phyloP scores from a whole-genome alignment of 2,888 invertebrate genomes.

The Diplazon laetatorius region DNA sequence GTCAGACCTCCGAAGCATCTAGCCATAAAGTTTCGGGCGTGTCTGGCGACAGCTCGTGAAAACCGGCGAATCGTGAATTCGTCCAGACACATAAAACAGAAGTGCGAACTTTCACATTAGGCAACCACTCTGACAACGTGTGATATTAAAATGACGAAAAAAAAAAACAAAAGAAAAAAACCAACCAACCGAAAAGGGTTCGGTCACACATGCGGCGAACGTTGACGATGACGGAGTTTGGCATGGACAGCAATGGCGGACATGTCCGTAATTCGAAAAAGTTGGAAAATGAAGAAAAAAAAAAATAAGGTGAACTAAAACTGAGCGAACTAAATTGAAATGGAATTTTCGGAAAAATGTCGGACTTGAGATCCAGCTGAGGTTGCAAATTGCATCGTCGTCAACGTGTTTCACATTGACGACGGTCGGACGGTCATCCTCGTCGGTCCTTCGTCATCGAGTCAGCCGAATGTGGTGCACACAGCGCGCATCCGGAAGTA shows the following conservation, averaged over 20 bases:
- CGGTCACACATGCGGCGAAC: no score
- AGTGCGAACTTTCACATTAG: not conserved
- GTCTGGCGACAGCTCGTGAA: not conserved
- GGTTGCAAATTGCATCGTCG: constrained; percentile 31
- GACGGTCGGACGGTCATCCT: constrained; percentile 16
- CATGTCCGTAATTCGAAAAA: no score
- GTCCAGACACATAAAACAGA: not conserved
- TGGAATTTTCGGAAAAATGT: no score
- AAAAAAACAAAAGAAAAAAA: no score
- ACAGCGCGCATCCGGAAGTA: not conserved
- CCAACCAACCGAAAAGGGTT: no score
- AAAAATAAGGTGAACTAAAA: no score
- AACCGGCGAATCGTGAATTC: constrained; percentile 6
- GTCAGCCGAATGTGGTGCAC: not conserved
- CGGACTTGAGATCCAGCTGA: constrained; percentile 22
- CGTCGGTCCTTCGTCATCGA: constrained; percentile 13
- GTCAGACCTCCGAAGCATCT: not conserved
- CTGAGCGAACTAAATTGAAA: no score
- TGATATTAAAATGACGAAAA: not conserved
- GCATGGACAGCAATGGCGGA: no score
- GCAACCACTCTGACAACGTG: no score
- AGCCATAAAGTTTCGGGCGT: constrained; percentile 12
- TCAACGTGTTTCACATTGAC: constrained; percentile 22
- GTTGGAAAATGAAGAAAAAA: no score
- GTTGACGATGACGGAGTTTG: no score